Conservation (phyloP, 2,888 invertebrate genomes). For the Hydriomena furcata region DNA sequence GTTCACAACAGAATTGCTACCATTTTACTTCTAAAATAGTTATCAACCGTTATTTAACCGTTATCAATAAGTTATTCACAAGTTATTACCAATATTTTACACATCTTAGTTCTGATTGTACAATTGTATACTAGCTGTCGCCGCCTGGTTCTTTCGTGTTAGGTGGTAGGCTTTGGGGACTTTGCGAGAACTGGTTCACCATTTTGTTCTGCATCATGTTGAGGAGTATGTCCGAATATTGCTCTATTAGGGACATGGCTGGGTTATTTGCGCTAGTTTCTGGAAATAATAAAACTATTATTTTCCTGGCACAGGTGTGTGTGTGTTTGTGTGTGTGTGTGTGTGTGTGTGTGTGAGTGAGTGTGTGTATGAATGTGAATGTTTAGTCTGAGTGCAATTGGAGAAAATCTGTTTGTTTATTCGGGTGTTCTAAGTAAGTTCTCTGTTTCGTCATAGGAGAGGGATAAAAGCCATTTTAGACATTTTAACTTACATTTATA, state of each 20-base stretch:
- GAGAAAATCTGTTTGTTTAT: no score
- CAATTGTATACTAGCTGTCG: conserved; percentile 65
- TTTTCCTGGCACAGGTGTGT: no score
- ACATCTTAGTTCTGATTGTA: conserved; percentile 1
- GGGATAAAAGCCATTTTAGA: no score
- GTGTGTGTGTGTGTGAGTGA: no score
- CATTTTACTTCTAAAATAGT: background rate
- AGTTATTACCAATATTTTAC: no score
- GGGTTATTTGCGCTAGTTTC: conserved; percentile 63
- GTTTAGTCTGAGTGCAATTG: no score
- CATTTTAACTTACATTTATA: no score
- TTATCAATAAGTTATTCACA: conserved; percentile 23
- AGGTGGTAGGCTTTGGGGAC: conserved; percentile 69
- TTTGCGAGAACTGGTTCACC: conserved; percentile 69
- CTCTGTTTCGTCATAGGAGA: no score
- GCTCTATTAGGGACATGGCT: conserved; percentile 83
- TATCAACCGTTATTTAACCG: conserved; percentile 1
- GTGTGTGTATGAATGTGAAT: no score
- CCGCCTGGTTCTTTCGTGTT: conserved; percentile 53
- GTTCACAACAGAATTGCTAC: no score
- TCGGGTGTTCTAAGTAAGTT: no score
- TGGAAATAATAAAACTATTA: conserved; percentile 35
- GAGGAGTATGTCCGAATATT: conserved; percentile 85
- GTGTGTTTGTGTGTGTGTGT: no score
- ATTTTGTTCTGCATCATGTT: conserved; percentile 81